Percentiles rank a stretch among this genome's conserved stretches.
Conservation (phyloP, 2,797 vertebrate species). For the Cryptoblepharus egeriae region DNA sequence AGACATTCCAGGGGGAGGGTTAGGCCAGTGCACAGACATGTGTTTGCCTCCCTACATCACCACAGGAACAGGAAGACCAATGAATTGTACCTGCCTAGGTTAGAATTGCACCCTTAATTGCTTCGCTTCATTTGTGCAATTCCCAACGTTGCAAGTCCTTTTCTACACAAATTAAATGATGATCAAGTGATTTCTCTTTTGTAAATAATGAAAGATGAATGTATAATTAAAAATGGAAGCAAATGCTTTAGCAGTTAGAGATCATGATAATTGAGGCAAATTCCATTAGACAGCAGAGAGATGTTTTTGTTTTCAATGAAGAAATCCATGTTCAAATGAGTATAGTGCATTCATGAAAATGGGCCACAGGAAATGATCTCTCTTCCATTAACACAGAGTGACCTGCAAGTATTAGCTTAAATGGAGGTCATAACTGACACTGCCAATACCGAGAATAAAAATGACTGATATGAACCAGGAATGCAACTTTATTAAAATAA, state of each 20-base stretch:
- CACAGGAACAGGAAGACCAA: too few relatives aligned
- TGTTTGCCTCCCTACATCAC: too few relatives aligned
- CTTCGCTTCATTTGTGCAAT: neutral
- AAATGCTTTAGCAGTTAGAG: constrained; percentile 64
- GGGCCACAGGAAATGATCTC: constrained; percentile 53
- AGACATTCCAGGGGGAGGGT: too few relatives aligned
- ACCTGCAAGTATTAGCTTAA: constrained; percentile 59
- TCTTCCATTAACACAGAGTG: constrained; percentile 45
- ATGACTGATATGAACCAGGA: constrained; percentile 7
- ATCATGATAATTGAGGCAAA: constrained; percentile 63
- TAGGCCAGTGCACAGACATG: too few relatives aligned
- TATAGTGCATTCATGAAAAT: constrained; percentile 51
- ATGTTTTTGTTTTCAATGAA: constrained; percentile 64
- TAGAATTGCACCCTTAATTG: neutral
- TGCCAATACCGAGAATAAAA: constrained; percentile 46
- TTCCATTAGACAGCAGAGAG: constrained; percentile 59
- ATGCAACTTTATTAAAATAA: constrained; percentile 37
- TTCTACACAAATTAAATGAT: constrained; percentile 50
- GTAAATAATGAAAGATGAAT: constrained; percentile 53
- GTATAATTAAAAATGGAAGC: constrained; percentile 58
- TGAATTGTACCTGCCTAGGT: too few relatives aligned
- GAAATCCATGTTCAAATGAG: constrained; percentile 57
- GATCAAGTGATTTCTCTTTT: constrained; percentile 11
- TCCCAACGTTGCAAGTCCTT: neutral
- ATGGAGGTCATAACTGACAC: constrained; percentile 43